These are phyloP conservation scores for Penaeus chinensis DNA, from an alignment of 1,140 invertebrate genomes.

Conservation along the genomic window DNA sequence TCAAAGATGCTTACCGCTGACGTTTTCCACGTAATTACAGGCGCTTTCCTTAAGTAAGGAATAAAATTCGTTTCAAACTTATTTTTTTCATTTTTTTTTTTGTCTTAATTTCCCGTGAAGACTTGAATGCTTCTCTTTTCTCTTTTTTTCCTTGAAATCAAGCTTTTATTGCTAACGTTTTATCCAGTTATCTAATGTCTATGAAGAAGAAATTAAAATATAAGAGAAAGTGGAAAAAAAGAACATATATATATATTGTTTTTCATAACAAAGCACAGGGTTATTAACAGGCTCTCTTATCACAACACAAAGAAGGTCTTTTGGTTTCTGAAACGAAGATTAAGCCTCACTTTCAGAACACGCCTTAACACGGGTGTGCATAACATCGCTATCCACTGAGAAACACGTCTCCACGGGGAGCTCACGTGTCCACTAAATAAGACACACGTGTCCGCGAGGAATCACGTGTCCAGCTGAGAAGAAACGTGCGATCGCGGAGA, in stretches of 20 bases:
- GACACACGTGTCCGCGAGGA: no score
- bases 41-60: background rate
- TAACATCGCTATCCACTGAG: conserved; percentile 52
- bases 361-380: conserved; percentile 22
- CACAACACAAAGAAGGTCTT: no score
- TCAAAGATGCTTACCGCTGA: conserved; percentile 46
- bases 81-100: no score
- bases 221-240: background rate
- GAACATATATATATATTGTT: background rate
- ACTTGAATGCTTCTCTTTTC: no score
- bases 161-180: no score
- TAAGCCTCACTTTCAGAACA: background rate
- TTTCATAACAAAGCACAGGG: background rate
- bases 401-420: conserved; percentile 23
- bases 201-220: background rate
- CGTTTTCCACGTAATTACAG: conserved; percentile 13
- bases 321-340: background rate
- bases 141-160: no score
- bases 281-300: background rate
- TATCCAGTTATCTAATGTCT: no score
- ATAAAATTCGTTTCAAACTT: no score
- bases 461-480: no score
- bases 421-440: no score
- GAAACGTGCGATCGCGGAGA: no score
- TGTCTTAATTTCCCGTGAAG: no score